Evolutionary conservation across 2,888 invertebrate species (phyloP), one percentile per base, ranked within the genome.

Genomic region (Deilephila elpenor): DNA sequence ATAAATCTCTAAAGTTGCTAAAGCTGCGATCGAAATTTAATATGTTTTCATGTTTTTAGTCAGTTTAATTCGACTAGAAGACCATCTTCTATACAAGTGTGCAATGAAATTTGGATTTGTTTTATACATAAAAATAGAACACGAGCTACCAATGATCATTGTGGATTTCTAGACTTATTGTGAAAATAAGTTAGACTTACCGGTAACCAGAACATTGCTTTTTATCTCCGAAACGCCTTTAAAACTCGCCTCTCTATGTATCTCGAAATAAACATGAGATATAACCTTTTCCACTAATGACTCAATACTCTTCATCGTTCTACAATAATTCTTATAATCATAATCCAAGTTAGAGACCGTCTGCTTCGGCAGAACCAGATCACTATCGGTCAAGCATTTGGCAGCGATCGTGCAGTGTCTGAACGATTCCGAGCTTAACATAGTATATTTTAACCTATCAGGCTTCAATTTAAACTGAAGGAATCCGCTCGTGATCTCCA

Each of bases 261-360:
- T 91, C 82, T 94, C 93, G 84, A 93, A 91, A 76, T 89, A 87
- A 67, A 92, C 79, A 85, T 93, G 88, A 1, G 89, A 86, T 71
- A 91, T 78, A 20, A 92, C 82, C 74, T 89, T 91, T 61, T 87
- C 84, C 0, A 92, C 81, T 75, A 93, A 83, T 2, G 89, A 84
- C 76, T 96, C 88, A n/a, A 95, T 84, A 59, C 94, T 91, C 78
- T 93, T 93, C 75, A 95, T 95, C 77, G 94, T 93, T 76, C 95
- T 93, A 83, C 94, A 93, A 77, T 93, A 92, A 80, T 89, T 90
- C 75, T 88, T 92, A 53, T 85, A 91, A 77, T 93, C 93, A 84
- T 92, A 92, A 71, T 92, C 92, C 62, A 91, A 76, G 37, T 88
- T 88, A 0, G 88, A 87, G 0, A 82, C 72, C 2, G 78, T 53